Evolutionary conservation across 2,113 vertebrate species (phyloP).

Genomic region (Elephas maximus): DNA sequence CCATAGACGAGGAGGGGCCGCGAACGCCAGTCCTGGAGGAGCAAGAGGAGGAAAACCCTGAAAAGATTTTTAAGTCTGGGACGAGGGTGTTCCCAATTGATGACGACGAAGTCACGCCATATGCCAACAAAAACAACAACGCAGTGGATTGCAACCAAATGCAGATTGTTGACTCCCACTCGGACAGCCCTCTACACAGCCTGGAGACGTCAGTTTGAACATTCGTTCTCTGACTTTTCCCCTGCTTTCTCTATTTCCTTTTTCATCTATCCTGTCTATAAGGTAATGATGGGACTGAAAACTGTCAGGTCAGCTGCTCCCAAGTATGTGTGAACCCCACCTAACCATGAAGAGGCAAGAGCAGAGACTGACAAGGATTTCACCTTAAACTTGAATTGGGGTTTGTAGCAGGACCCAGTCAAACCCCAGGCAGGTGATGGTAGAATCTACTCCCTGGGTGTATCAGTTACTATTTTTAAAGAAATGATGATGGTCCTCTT

Average conservation of each 20-base stretch:
- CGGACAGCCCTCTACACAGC: constrained; percentile 88
- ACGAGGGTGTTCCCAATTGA: constrained; percentile 80
- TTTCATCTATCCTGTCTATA: constrained; percentile 32
- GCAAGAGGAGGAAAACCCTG: constrained; percentile 88
- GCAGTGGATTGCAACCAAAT: constrained; percentile 86
- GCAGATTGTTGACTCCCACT: constrained; percentile 80
- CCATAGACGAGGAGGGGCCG: constrained; percentile 93
- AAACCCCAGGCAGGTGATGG: constrained; percentile 20
- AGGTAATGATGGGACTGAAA: constrained; percentile 81
- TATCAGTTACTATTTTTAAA: not conserved
- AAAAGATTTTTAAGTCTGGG: constrained; percentile 68
- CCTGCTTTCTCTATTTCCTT: constrained; percentile 63
- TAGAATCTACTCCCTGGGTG: not conserved
- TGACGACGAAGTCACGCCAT: constrained; percentile 78
- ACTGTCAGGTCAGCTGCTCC: constrained; percentile 83
- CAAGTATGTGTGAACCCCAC: constrained; percentile 66
- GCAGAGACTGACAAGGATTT: constrained; percentile 37
- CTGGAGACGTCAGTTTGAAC: constrained; percentile 91
- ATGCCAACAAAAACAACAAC: constrained; percentile 89
- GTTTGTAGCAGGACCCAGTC: constrained; percentile 54
- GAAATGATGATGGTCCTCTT: not conserved
- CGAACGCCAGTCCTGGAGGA: constrained; percentile 90
- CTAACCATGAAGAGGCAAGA: constrained; percentile 56
- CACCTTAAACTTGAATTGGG: constrained; percentile 44
- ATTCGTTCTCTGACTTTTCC: constrained; percentile 60